Evolutionary conservation across 2,113 vertebrate species (phyloP), one percentile per base, ranked within the genome.

Genomic region (Prunella fulvescens): DNA sequence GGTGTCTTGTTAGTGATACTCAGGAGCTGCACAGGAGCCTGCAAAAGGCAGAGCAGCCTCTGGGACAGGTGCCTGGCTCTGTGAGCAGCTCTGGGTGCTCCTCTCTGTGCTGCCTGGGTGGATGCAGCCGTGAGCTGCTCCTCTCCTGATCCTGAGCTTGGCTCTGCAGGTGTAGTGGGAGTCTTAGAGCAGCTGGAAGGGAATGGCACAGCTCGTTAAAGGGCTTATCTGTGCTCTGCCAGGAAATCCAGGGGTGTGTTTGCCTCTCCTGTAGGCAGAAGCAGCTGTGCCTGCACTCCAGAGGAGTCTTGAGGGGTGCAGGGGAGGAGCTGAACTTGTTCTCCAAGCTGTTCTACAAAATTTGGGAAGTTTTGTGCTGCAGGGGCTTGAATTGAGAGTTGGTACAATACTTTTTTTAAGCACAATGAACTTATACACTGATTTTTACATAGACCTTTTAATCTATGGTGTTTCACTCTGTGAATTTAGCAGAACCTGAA

Each of bases 201-300:
- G 29, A 47, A n/a, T 9, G 35, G 42, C 2, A 2, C 1, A 3
- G 12, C 1, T 0, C 3, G 9, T 44, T 29, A 22, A 77, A 73
- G 35, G 2, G 1, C 5, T 61, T 12, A 1, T 8, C 25, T 4
- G 2, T 69, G 42, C 56, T 50, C 56, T 83, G 42, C 66, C 37
- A 18, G 56, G 64, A 79, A 53, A 29, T 54, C n/a, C 4, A 3
- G 37, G 19, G 4, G 5, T 7, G 5, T 3, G 14, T 14, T 29
- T 31, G 26, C 33, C 25, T 56, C 16, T 26, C 14, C 0, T 7
- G 14, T 24, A 42, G 28, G 48, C 26, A 31, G 51, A 24, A 56
- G 31, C 37, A 12, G 50, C 31, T 66, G 3, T 35, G 31, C 29
- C 54, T 51, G 29, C 17, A 5, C 28, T 76, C 64, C 24, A 24